Percentiles rank a stretch among this genome's conserved stretches.
These are phyloP conservation scores for Paramormyrops kingsleyae DNA, from an alignment of 2,113 vertebrate genomes.

Conservation along the genomic window DNA sequence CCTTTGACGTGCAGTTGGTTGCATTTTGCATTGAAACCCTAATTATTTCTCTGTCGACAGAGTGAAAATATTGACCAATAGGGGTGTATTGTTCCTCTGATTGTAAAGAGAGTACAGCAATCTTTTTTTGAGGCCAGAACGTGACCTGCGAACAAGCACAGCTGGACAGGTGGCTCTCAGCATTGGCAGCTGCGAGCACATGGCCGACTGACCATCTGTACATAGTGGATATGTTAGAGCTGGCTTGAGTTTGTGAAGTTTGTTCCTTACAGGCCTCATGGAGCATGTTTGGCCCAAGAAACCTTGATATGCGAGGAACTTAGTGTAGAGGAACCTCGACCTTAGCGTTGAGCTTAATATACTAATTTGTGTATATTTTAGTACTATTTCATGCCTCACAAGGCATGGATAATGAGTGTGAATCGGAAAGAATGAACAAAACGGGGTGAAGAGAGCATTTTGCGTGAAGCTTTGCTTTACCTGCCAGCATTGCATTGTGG, in stretches of 20 bases:
- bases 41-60: not conserved
- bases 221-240: not conserved
- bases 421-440: not conserved
- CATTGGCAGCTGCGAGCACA: not conserved
- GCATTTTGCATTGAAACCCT: not conserved
- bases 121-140: not conserved
- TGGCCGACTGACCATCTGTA: not conserved
- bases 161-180: not conserved
- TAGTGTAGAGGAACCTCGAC: not conserved
- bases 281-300: not conserved
- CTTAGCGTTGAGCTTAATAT: conserved; percentile 8
- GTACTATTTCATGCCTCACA: not conserved
- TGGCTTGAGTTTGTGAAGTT: not conserved
- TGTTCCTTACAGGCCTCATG: not conserved
- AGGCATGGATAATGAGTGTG: not conserved
- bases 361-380: conserved; percentile 5
- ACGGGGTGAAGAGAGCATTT: not conserved
- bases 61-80: not conserved
- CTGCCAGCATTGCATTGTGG: not conserved
- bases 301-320: not conserved
- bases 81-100: not conserved
- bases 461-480: not conserved
- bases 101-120: not conserved
- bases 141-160: not conserved
- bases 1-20: not conserved